Base-by-base conservation (phyloP, 2,888 invertebrate genomes). In the Platycnemis pennipes region DNA sequence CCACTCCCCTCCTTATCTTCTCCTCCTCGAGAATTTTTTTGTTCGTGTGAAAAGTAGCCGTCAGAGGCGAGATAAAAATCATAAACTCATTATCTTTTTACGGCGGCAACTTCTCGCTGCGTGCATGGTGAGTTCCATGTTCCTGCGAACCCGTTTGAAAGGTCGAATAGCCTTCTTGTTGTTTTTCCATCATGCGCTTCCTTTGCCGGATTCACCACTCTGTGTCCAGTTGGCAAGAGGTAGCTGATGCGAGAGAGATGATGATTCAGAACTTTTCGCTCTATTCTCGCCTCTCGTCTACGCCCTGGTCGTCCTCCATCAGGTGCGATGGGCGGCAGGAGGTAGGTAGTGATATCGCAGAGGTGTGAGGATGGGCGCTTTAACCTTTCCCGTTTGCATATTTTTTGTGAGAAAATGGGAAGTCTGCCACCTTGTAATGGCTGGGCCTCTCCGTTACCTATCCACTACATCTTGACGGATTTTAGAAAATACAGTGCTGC, bases 41-140 rank as follows among this genome's bases (percentile, higher is more conserved):
- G 16, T 77, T 77, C 37, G 31, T 77, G 77, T 37, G 31, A 31
- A 37, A 77, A 77, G 77, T 37, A 37, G 77, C n/a, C n/a, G n/a
- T 77, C 77, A 37, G 31, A 37, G 8, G n/a, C 77, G 2, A 77
- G 77, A 77, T 77, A 77, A 77, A 31, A 77, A 77, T 77, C 77
- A 37, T 37, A 37, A 2, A 11, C 37, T 37, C 77, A 77, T 77
- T 77, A 77, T 77, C 77, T 77, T 37, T 37, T 77, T 26, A 77
- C 77, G 77, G 37, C 77, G 31, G 77, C 77, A 13, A 37, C 31
- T 77, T 37, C 31, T 77, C 13, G 77, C 37, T 77, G 77, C 77
- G 37, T 37, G 77, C 77, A 77, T 37, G 77, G 77, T 13, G 37
- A 77, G 77, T 77, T 77, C 77, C 77, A 77, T 77, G 69, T 77